A percentile compares a stretch with the other conserved stretches of the same genome.
Evolutionary conservation across 2,113 vertebrate genomes (phyloP).

Genomic region (Beaufortia kweichowensis): DNA sequence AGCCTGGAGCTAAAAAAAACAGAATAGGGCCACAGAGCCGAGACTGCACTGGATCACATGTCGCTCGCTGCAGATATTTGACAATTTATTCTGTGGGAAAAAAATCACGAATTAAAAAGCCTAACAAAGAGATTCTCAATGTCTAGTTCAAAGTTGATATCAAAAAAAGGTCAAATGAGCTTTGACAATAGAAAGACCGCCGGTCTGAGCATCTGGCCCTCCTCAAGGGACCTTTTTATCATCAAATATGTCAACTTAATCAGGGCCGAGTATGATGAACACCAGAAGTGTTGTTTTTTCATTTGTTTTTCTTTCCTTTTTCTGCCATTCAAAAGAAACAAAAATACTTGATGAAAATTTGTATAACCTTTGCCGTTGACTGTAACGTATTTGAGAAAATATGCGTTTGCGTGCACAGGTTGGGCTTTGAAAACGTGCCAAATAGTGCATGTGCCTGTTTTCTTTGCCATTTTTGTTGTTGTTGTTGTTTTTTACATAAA

Average conservation of each 20-base stretch:
- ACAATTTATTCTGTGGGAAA: not conserved
- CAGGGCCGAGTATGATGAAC: constrained; percentile 34
- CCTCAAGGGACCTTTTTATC: constrained; percentile 49
- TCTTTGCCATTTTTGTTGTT: not conserved
- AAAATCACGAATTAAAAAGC: not conserved
- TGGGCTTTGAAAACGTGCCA: not conserved
- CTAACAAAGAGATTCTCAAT: not conserved
- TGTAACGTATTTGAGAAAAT: not conserved
- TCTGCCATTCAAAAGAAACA: not conserved
- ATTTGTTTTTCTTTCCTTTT: constrained; percentile 16
- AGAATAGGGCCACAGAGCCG: not conserved
- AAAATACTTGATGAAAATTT: not conserved
- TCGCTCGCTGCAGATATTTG: not conserved
- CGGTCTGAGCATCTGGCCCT: constrained; percentile 40
- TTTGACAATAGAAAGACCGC: constrained; percentile 35
- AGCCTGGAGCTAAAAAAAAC: constrained; percentile 30
- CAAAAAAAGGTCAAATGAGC: not conserved
- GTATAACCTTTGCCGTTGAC: constrained; percentile 9
- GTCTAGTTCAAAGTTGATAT: constrained; percentile 17
- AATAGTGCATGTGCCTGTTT: not conserved
- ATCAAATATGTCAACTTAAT: constrained; percentile 40
- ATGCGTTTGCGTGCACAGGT: not conserved
- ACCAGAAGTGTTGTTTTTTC: constrained; percentile 39
- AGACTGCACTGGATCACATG: not conserved
- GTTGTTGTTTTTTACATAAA: not conserved